Conservation (phyloP, 2,888 invertebrate species). For the Anthophora plumipes region DNA sequence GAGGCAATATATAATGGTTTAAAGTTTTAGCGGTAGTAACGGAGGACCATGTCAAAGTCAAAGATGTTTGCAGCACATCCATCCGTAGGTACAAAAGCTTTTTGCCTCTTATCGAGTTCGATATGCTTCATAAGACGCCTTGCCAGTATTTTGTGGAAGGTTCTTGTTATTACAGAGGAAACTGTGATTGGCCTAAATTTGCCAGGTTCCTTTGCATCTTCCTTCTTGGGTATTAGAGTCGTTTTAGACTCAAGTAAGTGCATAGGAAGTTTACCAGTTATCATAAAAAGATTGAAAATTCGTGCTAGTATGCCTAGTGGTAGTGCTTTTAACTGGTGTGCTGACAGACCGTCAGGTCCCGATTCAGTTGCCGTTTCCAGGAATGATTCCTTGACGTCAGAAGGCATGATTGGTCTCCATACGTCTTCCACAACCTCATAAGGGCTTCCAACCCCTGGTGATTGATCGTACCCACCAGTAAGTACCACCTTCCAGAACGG, state of each 20-base stretch:
- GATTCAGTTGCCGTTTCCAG: not conserved
- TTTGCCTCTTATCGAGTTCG: conserved; percentile 35
- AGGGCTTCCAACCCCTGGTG: not conserved
- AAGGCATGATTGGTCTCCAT: not conserved
- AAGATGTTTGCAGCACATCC: conserved; percentile 60
- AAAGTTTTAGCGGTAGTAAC: conserved; percentile 2
- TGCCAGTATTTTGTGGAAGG: conserved; percentile 60
- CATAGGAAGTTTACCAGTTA: conserved; percentile 33
- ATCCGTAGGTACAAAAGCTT: conserved; percentile 60
- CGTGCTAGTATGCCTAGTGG: not conserved
- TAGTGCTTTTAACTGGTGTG: not conserved
- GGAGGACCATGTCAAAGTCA: conserved; percentile 41
- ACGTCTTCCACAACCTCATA: not conserved
- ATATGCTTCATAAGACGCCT: conserved; percentile 20
- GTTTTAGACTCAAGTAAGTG: conserved; percentile 49
- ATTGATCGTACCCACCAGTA: conserved; percentile 20
- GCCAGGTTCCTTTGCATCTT: conserved; percentile 31
- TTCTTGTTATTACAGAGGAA: conserved; percentile 46
- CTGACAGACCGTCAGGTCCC: not conserved
- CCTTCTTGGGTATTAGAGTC: conserved; percentile 63
- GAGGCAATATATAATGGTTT: conserved; percentile 1
- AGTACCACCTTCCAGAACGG: conserved; percentile 45
- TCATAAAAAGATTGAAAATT: not conserved
- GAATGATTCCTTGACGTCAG: not conserved
- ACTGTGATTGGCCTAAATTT: conserved; percentile 67